phyloP scores from a whole-genome alignment of 2,113 vertebrate genomes.

The Oreotrochilus melanogaster region DNA sequence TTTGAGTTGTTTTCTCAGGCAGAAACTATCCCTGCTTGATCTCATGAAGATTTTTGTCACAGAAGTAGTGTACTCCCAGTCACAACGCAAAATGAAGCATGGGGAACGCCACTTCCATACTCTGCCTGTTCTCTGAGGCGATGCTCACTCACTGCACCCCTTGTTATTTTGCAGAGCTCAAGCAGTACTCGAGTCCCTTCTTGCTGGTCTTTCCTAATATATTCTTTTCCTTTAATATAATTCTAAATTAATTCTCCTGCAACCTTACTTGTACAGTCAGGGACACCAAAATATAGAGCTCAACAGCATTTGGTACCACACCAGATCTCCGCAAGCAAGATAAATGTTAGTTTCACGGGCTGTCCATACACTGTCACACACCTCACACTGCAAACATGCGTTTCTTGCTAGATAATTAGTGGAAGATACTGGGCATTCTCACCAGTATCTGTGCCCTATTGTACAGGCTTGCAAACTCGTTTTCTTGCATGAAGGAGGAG shows the following conservation, averaged over 20 bases:
- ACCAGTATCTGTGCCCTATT: neutral
- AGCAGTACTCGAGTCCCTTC: neutral
- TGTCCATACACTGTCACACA: accelerated
- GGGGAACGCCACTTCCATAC: neutral
- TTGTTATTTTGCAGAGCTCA: neutral
- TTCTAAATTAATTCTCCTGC: neutral
- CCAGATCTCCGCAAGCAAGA: accelerated
- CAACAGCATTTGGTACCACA: neutral
- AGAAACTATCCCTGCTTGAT: neutral
- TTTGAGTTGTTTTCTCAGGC: neutral
- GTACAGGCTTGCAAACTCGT: neutral
- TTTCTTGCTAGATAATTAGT: neutral
- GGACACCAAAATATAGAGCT: neutral
- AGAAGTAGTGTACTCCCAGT: neutral
- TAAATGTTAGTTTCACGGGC: neutral
- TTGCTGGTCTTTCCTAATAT: neutral
- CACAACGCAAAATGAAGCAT: neutral
- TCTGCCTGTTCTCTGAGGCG: neutral
- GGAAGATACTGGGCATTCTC: neutral
- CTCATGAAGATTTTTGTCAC: neutral
- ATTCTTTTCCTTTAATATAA: neutral
- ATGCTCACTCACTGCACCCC: accelerated
- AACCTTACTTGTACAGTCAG: neutral
- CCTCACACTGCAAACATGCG: accelerated
- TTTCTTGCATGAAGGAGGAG: neutral